Evolutionary conservation across 2,113 vertebrate genomes (phyloP).

Genomic region (Cheilinus undulatus): DNA sequence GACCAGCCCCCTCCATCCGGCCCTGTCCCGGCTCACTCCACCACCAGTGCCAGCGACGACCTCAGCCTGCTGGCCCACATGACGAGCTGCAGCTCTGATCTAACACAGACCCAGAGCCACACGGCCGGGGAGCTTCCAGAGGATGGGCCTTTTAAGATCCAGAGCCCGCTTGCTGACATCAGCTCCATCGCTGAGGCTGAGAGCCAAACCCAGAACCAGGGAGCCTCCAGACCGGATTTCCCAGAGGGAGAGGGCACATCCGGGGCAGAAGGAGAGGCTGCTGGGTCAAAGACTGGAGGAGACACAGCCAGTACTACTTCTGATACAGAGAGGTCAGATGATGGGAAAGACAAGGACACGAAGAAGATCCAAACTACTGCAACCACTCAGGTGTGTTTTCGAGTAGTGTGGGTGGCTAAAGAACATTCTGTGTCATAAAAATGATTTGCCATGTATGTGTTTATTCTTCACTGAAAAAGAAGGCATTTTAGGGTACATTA

Average conservation of each 20-base stretch:
- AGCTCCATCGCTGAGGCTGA: conserved; percentile 89
- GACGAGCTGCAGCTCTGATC: conserved; percentile 88
- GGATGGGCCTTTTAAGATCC: conserved; percentile 83
- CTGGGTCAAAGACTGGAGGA: conserved; percentile 90
- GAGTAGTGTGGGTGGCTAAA: no score
- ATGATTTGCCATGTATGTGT: no score
- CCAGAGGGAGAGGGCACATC: conserved; percentile 87
- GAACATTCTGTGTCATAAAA: no score
- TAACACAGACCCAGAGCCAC: conserved; percentile 88
- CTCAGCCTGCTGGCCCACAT: conserved; percentile 96
- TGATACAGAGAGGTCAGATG: conserved; percentile 97
- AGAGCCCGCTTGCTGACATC: conserved; percentile 89
- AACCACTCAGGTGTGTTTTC: conserved; percentile 91
- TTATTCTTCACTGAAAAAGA: no score
- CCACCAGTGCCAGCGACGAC: conserved; percentile 90
- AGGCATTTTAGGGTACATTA: no score
- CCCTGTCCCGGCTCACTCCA: conserved; percentile 83
- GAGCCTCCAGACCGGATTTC: conserved; percentile 83
- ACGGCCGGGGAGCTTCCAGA: conserved; percentile 83
- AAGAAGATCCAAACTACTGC: conserved; percentile 98
- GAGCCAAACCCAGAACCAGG: conserved; percentile 86
- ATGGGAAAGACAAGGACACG: conserved; percentile 96
- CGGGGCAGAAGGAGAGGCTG: conserved; percentile 84
- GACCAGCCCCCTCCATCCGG: conserved; percentile 77
- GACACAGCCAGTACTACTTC: conserved; percentile 87